phyloP scores from a whole-genome alignment of 2,797 vertebrate species.

The Acestrorhynchus altus region DNA sequence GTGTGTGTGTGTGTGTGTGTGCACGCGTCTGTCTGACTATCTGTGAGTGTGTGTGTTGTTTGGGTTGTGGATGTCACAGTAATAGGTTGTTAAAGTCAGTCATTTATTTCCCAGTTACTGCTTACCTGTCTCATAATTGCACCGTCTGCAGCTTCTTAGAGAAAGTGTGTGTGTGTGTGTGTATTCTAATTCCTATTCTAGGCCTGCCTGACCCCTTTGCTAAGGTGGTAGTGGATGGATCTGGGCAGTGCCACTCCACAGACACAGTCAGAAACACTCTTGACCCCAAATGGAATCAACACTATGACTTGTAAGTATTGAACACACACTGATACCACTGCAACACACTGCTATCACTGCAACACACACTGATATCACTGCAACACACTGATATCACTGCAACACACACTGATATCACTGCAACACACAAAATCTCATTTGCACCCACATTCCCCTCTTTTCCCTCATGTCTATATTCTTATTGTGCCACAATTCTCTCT shows the following conservation, averaged over 20 bases:
- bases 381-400: no score
- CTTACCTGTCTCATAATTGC: not conserved
- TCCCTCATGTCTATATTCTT: not conserved
- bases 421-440: not conserved
- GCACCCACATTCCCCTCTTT: not conserved
- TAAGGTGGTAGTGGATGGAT: constrained; percentile 97
- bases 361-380: not conserved
- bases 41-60: constrained; percentile 60
- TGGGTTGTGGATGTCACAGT: constrained; percentile 73
- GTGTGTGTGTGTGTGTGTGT: constrained; percentile 2
- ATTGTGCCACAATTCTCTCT: not conserved
- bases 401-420: not conserved
- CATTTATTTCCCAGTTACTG: constrained; percentile 71
- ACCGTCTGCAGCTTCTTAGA: not conserved
- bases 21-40: not conserved
- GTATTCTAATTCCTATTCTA: constrained; percentile 58
- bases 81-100: constrained; percentile 66
- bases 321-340: not conserved
- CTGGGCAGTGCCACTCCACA: constrained; percentile 98
- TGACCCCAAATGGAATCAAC: constrained; percentile 99
- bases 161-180: not conserved
- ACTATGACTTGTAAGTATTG: constrained; percentile 95
- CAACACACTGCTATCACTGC: no score
- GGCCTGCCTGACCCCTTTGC: constrained; percentile 98
- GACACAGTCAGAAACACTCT: constrained; percentile 99